Base-by-base conservation (phyloP, 2,888 invertebrate species). In the Perizoma affinitatum region DNA sequence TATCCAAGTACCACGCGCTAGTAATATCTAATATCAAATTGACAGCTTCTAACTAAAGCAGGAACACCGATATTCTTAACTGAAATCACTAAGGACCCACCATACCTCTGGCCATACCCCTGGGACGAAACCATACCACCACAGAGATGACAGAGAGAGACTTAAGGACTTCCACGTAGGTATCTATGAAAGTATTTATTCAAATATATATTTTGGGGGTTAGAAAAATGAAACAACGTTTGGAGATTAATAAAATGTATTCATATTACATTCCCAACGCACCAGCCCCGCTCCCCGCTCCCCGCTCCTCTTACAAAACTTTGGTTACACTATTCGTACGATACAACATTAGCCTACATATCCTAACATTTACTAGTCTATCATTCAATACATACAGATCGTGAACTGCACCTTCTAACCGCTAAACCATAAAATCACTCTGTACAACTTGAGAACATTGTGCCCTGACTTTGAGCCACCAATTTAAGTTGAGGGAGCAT, bases 181-280 rank as follows among this genome's bases (percentile, higher is more conserved):
- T n/a, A n/a, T n/a, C n/a, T n/a, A n/a, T n/a, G n/a, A n/a, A n/a
- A n/a, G n/a, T n/a, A n/a, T n/a, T n/a, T n/a, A n/a, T n/a, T n/a
- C n/a, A n/a, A n/a, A n/a, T 22, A 22, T 22, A 22, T 22, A 22
- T 22, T 22, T 22, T 22, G 22, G 9, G 5, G 11, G 11, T 5
- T 6, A 4, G 7, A 9, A 33, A 48, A 67, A 67, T 64, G 54
- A 67, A 54, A 69, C 59, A 43, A 40, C 6, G 5, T 56, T n/a
- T 49, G 63, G 82, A 84, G 86, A 88, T 88, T 86, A 84, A 88
- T 75, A 86, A 87, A 84, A 84, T 80, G 83, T 83, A 79, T 88
- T 84, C 86, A 87, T 82, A 82, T 81, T 76, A 83, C 82, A 79
- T 76, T 80, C 74, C 73, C 51, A 51, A 58, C 69, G 71, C 71